Percentiles rank a stretch among this genome's conserved stretches.
phyloP scores from a whole-genome alignment of 2,797 vertebrate genomes.

The Bradypodion pumilum region DNA sequence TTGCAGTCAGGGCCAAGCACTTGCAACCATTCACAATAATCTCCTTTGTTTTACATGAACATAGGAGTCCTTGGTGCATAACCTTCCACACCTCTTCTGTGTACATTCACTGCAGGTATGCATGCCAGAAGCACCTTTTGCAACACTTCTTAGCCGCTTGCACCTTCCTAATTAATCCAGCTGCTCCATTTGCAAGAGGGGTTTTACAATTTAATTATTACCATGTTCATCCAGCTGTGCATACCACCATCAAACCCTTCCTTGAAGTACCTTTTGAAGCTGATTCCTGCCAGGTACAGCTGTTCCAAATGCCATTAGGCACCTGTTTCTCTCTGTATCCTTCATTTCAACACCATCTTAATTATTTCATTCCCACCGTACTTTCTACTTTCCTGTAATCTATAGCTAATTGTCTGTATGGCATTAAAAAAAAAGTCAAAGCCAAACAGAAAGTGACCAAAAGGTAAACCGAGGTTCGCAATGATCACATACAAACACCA shows the following conservation, averaged over 20 bases:
- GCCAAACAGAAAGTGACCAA: constrained; percentile 39
- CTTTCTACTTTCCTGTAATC: constrained; percentile 52
- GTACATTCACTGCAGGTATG: constrained; percentile 27
- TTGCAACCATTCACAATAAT: background rate
- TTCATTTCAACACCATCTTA: constrained; percentile 68
- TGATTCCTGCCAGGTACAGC: constrained; percentile 60
- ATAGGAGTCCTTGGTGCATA: constrained; percentile 40
- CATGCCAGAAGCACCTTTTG: constrained; percentile 44
- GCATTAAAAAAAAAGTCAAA: background rate
- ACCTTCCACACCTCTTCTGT: constrained; percentile 41
- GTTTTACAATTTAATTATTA: constrained; percentile 63
- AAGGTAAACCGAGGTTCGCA: constrained; percentile 41
- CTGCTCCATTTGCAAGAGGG: constrained; percentile 60
- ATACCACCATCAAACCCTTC: constrained; percentile 32
- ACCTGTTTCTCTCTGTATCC: constrained; percentile 66
- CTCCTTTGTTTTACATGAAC: constrained; percentile 14
- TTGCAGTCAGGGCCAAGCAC: too few relatives aligned
- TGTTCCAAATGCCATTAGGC: constrained; percentile 66
- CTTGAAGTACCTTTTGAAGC: constrained; percentile 40
- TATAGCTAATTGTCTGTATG: constrained; percentile 32
- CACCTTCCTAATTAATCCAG: constrained; percentile 62
- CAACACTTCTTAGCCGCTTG: constrained; percentile 55
- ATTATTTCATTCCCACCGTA: constrained; percentile 64
- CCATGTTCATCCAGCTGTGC: constrained; percentile 54
- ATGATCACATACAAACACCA: background rate